Evolutionary conservation across 2,113 vertebrate species (phyloP), one percentile per base, ranked within the genome.

Genomic region (Hippocampus comes): DNA sequence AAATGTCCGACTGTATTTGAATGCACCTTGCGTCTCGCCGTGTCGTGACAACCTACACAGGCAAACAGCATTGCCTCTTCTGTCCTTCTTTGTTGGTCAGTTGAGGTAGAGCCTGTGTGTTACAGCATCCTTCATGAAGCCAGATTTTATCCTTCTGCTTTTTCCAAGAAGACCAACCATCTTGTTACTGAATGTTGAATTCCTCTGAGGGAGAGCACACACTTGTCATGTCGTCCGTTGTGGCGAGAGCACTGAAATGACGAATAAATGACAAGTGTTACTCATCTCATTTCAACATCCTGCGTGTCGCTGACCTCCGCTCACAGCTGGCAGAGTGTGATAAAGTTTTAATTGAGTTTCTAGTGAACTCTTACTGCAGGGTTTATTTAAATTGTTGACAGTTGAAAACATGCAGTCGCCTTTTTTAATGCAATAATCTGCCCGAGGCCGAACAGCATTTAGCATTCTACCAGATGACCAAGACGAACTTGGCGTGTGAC

Each of bases 171-270:
- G 59, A 60, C 27, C n/a, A 48, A 20, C 11, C 3, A 11, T 42
- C 48, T 68, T 76, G 61, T 74, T 46, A 81, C 2, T 61, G 14
- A 59, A 27, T 23, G 15, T 61, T 34, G 27, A 80, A 78, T 51
- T 55, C 53, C 48, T 9, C 63, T 68, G 75, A 75, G 70, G 23
- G 14, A 43, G 21, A 42, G 56, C 1, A 1, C 38, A 68, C 25
- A 46, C 53, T 73, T 20, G 64, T 68, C 42, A 21, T 9, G 9
- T 2, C 41, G 65, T 30, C 4, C 41, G 70, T 41, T 77, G 79
- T 56, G 73, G 57, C 10, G 64, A 71, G 59, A 69, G 75, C 63
- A 64, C 74, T 82, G 23, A 82, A 81, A 81, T 46, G 48, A 56
- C 38, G 41, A 61, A 21, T 27, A 82, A 81, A 81, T 56, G 48